Base-by-base conservation (phyloP, 2,888 invertebrate genomes). In the Rhaphigaster nebulosa region DNA sequence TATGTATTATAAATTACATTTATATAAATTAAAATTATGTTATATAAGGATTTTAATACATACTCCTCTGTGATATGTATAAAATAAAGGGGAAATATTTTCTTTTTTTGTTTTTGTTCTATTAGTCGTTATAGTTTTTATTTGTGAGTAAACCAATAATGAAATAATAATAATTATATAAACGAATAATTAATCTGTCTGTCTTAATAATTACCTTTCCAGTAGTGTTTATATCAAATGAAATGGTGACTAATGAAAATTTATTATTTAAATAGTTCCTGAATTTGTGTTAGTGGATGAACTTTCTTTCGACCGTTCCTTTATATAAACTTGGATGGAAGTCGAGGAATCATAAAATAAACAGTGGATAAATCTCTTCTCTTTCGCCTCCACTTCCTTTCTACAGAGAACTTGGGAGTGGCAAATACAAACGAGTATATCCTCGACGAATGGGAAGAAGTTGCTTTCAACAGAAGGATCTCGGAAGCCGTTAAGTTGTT, bases 401-500 rank as follows among this genome's bases (percentile, higher is more conserved):
- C 70, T 38, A 23, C 1, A 34, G 20, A 20, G 20, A 76, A 29
- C 65, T 65, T 8, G n/a, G 65, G 29, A n/a, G 65, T 29, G 65
- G 65, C n/a, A 65, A 76, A 76, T 38, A 76, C 70, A 76, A 76
- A 38, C 70, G 70, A 23, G 34, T 34, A 20, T 76, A 18, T 76
- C 34, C 70, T 76, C 20, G 8, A 8, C 65, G 1, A 76, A 76
- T 76, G 70, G 29, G 29, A 65, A 38, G 70, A 23, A 76, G 70
- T 38, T 38, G 20, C 70, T 76, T 76, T 76, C 70, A 76, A 76
- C 70, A 38, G 34, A 76, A 76, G 38, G 20, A 76, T 38, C 70
- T 38, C 38, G 34, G 23, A 76, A 76, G 70, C 70, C 70, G 70
- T 76, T 38, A 76, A 76, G 34, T 76, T 76, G 70, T 76, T 76